Percentiles rank a stretch among this genome's conserved stretches.
phyloP scores from a whole-genome alignment of 1,140 invertebrate genomes.

The Bombus waltoni region DNA sequence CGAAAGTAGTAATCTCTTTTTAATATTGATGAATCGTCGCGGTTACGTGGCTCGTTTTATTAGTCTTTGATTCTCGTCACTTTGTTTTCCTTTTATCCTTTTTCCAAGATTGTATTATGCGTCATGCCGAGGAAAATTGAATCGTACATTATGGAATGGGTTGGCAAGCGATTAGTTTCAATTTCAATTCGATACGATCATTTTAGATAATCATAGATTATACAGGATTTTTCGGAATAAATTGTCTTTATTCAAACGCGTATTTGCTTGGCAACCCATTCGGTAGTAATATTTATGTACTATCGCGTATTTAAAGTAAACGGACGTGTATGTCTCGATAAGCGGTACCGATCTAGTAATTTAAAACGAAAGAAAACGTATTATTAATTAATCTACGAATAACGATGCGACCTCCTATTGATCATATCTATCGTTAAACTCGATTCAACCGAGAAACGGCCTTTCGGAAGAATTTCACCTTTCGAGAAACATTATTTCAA shows the following conservation, averaged over 20 bases:
- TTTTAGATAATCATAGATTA: neutral
- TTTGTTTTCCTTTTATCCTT: neutral
- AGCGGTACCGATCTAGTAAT: slow-evolving; percentile 58
- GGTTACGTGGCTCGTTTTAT: slow-evolving; percentile 5
- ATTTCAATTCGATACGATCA: neutral
- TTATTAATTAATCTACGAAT: slow-evolving; percentile 45
- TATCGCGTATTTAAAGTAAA: slow-evolving; percentile 51
- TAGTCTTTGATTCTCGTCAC: neutral
- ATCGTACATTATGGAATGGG: slow-evolving; percentile 19
- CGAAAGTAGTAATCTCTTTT: neutral
- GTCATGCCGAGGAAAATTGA: slow-evolving; percentile 20
- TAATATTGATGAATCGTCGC: neutral
- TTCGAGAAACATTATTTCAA: neutral
- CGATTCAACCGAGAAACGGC: neutral
- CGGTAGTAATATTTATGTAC: slow-evolving; percentile 47
- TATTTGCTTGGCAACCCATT: neutral
- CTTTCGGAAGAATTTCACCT: neutral
- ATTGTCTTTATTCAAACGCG: neutral
- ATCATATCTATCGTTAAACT: slow-evolving; percentile 33
- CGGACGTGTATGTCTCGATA: slow-evolving; percentile 34
- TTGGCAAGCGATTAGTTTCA: slow-evolving; percentile 1
- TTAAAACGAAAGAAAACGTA: slow-evolving; percentile 32
- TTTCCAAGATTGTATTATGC: slow-evolving; percentile 35
- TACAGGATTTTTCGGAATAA: neutral
- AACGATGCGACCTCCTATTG: slow-evolving; percentile 40